Percentiles rank a stretch among this genome's conserved stretches.
These are phyloP conservation scores for Dryococelus australis DNA, from an alignment of 2,888 invertebrate genomes.

Conservation along the genomic window DNA sequence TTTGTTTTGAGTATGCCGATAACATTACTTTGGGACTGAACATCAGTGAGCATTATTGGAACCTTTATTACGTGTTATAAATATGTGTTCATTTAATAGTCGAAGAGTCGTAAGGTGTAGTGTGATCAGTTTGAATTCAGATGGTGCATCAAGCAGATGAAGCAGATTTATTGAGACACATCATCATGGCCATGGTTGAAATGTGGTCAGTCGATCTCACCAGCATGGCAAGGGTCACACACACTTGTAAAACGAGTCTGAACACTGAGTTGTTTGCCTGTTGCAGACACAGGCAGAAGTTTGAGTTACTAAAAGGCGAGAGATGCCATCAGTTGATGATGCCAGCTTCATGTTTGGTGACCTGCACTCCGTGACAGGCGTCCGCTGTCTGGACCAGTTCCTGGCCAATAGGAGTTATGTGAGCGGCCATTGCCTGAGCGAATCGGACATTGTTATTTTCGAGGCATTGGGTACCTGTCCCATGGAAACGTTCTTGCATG, in stretches of 20 bases:
- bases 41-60: too few relatives aligned
- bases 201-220: too few relatives aligned
- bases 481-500: constrained; percentile 45
- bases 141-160: too few relatives aligned
- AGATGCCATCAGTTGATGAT: not conserved
- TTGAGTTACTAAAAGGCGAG: not conserved
- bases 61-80: too few relatives aligned
- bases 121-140: too few relatives aligned
- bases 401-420: constrained; percentile 51
- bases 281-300: not conserved
- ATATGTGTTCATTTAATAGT: too few relatives aligned
- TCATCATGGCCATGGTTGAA: too few relatives aligned
- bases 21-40: too few relatives aligned
- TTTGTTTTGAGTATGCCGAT: too few relatives aligned
- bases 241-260: not conserved
- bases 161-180: too few relatives aligned
- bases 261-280: not conserved
- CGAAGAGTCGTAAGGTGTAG: too few relatives aligned
- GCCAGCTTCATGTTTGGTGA: constrained; percentile 38
- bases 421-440: constrained; percentile 49
- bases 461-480: constrained; percentile 42
- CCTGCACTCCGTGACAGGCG: constrained; percentile 42
- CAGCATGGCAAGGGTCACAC: too few relatives aligned
- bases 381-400: constrained; percentile 48
- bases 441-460: constrained; percentile 49